Evolutionary conservation across 2,113 vertebrate genomes (phyloP), one percentile per base, ranked within the genome.

Genomic region (Ramphastos sulfuratus): DNA sequence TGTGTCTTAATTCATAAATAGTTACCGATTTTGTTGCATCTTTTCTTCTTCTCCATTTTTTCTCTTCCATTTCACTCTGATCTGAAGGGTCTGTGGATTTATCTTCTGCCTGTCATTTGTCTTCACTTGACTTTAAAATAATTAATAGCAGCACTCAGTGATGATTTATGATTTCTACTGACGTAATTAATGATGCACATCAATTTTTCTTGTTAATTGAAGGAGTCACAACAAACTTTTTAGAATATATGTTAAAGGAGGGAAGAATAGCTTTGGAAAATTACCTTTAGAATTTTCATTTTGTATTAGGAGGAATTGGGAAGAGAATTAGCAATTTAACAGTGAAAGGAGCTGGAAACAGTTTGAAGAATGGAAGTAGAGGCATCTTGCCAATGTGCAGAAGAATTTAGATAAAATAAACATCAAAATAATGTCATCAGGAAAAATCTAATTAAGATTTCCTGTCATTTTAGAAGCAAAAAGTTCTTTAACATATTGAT

Each of bases 181-280:
- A 98, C 97, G 86, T 99, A 99, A 99, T 99, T 99, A 99, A 99
- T 99, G 98, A 98, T 98, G 98, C 98, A 98, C 98, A 99, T 99
- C 98, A 98, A 98, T 98, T 99, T 99, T 98, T 98, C 97, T 97
- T 97, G 97, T 98, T 98, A 99, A 98, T 98, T 99, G 98, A 99
- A 98, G 96, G 97, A 98, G 97, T 98, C 97, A 96, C 93, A 96
- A 94, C 71, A 97, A 97, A 97, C 88, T 97, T 96, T 96, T 93
- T 63, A 78, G 92, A 93, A 96, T 92, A 91, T 84, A 94, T 89
- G 58, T 94, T 96, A 89, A 92, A 73, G 79, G 74, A 97, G 65
- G 73, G 20, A 33, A 94, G 82, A 94, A 93, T 46, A 85, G 54
- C 23, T 91, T 82, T 79, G 80, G 60, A 85, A 91, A 92, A 94